Conservation (phyloP, 92 coral and sea anemone species). For the Epizoanthus stellaris region DNA sequence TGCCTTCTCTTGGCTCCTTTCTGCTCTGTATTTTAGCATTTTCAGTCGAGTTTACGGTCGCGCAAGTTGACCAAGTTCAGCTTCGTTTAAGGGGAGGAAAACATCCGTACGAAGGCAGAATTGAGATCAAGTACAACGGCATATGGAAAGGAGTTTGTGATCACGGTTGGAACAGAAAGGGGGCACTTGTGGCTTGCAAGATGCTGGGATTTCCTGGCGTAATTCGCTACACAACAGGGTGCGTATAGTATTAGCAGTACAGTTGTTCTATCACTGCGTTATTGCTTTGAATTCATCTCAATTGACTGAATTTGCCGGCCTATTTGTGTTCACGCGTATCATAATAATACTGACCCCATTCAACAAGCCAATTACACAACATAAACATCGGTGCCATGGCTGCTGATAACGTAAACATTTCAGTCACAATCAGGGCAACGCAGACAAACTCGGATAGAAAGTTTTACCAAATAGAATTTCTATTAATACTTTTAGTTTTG, state of each 20-base stretch:
- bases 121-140: conserved; percentile 47
- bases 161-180: conserved; percentile 53
- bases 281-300: neutral
- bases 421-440: no score
- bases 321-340: no score
- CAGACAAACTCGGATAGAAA: no score
- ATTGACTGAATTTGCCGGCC: no score
- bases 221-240: conserved; percentile 61
- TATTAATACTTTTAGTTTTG: no score
- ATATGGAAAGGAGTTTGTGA: conserved; percentile 57
- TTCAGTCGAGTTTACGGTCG: neutral
- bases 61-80: conserved; percentile 8
- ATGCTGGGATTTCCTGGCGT: conserved; percentile 55
- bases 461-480: no score
- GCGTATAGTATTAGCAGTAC: neutral
- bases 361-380: no score
- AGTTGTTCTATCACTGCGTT: neutral
- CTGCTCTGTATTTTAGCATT: neutral
- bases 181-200: conserved; percentile 55
- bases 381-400: no score
- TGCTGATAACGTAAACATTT: no score
- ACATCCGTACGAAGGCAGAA: conserved; percentile 52
- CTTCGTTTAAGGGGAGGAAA: conserved; percentile 38
- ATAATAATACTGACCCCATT: no score
- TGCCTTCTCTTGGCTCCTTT: neutral